A percentile compares a stretch with the other conserved stretches of the same genome.
Evolutionary conservation across 2,888 invertebrate genomes (phyloP).

Genomic region (Agriopis aurantiaria): DNA sequence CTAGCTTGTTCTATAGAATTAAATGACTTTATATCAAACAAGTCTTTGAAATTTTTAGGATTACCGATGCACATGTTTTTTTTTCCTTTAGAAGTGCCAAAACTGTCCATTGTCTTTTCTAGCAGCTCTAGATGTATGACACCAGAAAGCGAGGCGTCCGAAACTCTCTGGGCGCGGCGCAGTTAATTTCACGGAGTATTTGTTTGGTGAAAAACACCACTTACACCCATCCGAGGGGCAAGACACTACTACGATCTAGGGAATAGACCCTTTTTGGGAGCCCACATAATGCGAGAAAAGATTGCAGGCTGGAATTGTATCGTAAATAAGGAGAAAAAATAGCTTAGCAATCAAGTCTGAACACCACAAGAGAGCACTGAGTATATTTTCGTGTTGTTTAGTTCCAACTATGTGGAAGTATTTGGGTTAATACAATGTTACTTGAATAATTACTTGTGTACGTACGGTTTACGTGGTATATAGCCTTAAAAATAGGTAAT

Average conservation of each 20-base stretch:
- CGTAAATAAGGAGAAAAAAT: constrained; percentile 41
- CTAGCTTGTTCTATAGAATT: too few relatives aligned
- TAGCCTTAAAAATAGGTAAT: too few relatives aligned
- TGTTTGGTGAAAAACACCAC: constrained; percentile 73
- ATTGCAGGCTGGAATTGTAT: constrained; percentile 35
- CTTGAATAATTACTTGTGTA: background rate
- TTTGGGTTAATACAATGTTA: background rate
- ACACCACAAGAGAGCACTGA: constrained; percentile 12
- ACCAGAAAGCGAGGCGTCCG: constrained; percentile 53
- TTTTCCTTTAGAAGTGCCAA: background rate
- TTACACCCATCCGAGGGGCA: constrained; percentile 60
- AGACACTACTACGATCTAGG: constrained; percentile 52
- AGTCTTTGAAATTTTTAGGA: too few relatives aligned
- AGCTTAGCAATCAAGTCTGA: constrained; percentile 15
- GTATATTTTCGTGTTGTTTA: constrained; percentile 12
- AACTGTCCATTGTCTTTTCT: background rate
- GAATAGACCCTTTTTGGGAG: constrained; percentile 50
- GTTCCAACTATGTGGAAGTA: background rate
- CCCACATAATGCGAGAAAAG: constrained; percentile 43
- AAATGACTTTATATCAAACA: too few relatives aligned
- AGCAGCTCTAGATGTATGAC: constrained; percentile 7
- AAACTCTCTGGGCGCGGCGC: constrained; percentile 63
- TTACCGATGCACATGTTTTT: background rate
- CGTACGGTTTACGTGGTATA: background rate
- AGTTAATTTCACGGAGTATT: constrained; percentile 79